Base-by-base conservation (phyloP, 2,888 invertebrate species). In the Caenorhabditis parvicauda region DNA sequence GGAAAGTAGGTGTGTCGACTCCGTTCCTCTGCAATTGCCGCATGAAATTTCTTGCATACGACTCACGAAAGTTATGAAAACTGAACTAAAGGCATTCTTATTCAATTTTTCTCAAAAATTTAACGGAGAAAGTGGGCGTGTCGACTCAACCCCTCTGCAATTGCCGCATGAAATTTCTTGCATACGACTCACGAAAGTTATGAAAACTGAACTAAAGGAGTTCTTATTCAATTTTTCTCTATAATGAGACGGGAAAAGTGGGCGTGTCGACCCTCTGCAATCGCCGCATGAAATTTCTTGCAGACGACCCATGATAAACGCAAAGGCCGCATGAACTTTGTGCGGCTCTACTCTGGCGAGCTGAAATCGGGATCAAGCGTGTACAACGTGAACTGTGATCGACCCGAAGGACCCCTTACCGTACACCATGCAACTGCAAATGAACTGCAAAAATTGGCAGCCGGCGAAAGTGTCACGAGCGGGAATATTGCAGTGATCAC, bases 271-370 rank as follows among this genome's bases (percentile, higher is more conserved):
- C 32, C 6, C 6, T 32, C 32, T 32, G 6, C 32, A 32, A 12
- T 32, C 12, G 6, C 7, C 32, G 7, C 32, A 12, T 12, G 7
- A 32, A 32, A 32, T 9, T 32, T 6, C 0, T 95, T 96, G 80
- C 94, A 98, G 86, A 89, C 93, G 17, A 87, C 90, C 42, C 92
- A 95, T 78, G 90, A 96, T 77, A 89, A 89, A 75, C 90, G 91
- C 80, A 87, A 87, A 64, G 92, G 95, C 0, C 88, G 91, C 0
- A 82, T 96, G 41, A 91, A 91, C 0, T 91, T 91, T 82, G 83
- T 92, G 6, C 85, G 96, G 63, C 82, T 96, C 28, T 79, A 76
- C 59, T 74, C 66, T 5, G 79, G 79, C n/a, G 45, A 54, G 21
- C 47, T 79, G 21, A 46, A 49, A 25, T 67, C 64, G 32, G 62